Conservation (phyloP, 1,140 invertebrate genomes). For the Calycopis cecrops region DNA sequence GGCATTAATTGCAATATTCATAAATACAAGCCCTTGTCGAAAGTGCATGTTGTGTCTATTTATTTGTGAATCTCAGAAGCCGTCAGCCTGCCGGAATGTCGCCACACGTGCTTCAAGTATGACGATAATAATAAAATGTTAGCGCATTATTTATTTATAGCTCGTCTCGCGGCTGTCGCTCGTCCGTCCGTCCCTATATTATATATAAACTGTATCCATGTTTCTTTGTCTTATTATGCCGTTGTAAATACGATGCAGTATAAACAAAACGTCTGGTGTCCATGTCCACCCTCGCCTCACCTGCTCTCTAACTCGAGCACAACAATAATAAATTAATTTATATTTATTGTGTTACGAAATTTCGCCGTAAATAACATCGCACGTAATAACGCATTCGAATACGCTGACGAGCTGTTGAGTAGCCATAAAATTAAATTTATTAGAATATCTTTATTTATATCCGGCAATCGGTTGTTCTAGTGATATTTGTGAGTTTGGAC, state of each 20-base stretch:
- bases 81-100: constrained; percentile 62
- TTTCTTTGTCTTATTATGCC: constrained; percentile 43
- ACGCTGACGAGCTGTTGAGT: constrained; percentile 6
- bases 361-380: constrained; percentile 4
- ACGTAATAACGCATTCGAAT: neutral
- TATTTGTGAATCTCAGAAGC: constrained; percentile 38
- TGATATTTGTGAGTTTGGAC: no score
- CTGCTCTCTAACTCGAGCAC: constrained; percentile 9
- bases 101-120: constrained; percentile 64
- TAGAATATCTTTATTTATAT: no score
- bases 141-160: constrained; percentile 73
- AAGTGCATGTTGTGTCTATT: constrained; percentile 25
- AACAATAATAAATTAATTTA: constrained; percentile 9
- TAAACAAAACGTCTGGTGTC: constrained; percentile 27
- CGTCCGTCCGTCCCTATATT: constrained; percentile 54
- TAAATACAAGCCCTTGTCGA: constrained; percentile 21
- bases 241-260: constrained; percentile 37
- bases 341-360: constrained; percentile 7
- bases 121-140: constrained; percentile 71
- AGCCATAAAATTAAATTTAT: no score
- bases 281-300: constrained; percentile 15
- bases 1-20: no score
- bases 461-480: no score
- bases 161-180: constrained; percentile 64
- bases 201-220: constrained; percentile 38